Base-by-base conservation (phyloP, 2,113 vertebrate genomes). In the Kryptolebias marmoratus region DNA sequence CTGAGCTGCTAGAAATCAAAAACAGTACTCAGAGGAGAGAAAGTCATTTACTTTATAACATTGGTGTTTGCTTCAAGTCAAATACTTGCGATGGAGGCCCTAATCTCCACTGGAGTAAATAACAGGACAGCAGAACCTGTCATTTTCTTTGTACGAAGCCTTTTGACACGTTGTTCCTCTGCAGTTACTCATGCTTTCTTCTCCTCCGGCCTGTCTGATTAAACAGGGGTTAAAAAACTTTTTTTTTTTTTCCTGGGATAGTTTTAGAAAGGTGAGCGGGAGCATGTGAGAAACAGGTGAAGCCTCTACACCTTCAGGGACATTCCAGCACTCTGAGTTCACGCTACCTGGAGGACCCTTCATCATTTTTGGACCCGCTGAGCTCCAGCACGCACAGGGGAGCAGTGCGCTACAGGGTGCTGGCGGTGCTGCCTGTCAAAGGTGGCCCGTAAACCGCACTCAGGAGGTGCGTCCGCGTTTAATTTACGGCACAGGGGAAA, bases 301-400 rank as follows among this genome's bases (percentile, higher is more conserved):
- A 77, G 86, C 58, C 4, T 66, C 31, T 44, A 65, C 12, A 73
- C 84, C 89, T 88, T 22, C 61, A 47, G 88, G 85, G 81, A 85
- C 80, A 88, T 90, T 89, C 86, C 83, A 77, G 52, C 45, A 28
- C 57, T 52, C 8, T 28, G 30, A 62, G 71, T 71, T 87, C 50
- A 77, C 15, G 56, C 60, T 14, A 59, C 45, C 60, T 27, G 71
- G 55, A 68, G 36, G 68, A 62, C 36, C 31, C 56, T 50, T 66
- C 11, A 48, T 50, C 14, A 45, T 31, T 60, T 48, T 72, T 68
- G 58, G 78, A 75, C 65, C 63, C 64, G 47, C 36, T 27, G 22
- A n/a, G 45, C 49, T 22, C 32, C 57, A 59, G 50, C 27, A 36
- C 45, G 47, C 30, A 47, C 50, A 39, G 52, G 53, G 56, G 50